Evolutionary conservation across 2,113 vertebrate genomes (phyloP), one percentile per base, ranked within the genome.

Genomic region (Gila orcuttii): DNA sequence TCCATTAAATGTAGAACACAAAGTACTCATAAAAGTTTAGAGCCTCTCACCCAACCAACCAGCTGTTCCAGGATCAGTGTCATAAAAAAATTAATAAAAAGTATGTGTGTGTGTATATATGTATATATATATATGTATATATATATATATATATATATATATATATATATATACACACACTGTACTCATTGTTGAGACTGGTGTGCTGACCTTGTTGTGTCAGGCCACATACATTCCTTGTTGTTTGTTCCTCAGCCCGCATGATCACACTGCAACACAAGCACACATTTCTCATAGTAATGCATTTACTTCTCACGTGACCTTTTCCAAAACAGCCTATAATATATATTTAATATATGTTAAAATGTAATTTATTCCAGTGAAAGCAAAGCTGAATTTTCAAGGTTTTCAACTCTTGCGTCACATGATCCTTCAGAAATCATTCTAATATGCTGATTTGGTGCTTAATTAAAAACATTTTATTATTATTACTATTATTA

Each of bases 1-100:
- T 64, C 7, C 45, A 66, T 80, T 80, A 47, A 47, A 80, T 28
- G 23, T 19, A 80, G 78, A 80, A 80, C 79, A 47, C 79, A 66
- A 45, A 21, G 39, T 68, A 36, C 79, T 55, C 62, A 64, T 69
- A 82, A 82, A 82, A 82, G 23, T 50, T 28, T 81, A 66, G 31
- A 79, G 77, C 3, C 21, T 42, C 11, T 4, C 15, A 15, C n/a
- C 17, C 15, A 80, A 31, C 15, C 42, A 28, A 39, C 39, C 79
- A 80, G n/a, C 79, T 47, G n/a, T 66, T 66, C n/a, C 36, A 64
- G 39, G 8, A 80, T 31, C 39, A 47, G 36, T 25, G 19, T 21
- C 25, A 45, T 42, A 42, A 42, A 73, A 21, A 39, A 59, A n/a
- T n/a, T n/a, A n/a, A n/a, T n/a, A n/a, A 9, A 28, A 36, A 68